Base-by-base conservation (phyloP, 2,797 vertebrate species). In the Hozukius guyotensis region DNA sequence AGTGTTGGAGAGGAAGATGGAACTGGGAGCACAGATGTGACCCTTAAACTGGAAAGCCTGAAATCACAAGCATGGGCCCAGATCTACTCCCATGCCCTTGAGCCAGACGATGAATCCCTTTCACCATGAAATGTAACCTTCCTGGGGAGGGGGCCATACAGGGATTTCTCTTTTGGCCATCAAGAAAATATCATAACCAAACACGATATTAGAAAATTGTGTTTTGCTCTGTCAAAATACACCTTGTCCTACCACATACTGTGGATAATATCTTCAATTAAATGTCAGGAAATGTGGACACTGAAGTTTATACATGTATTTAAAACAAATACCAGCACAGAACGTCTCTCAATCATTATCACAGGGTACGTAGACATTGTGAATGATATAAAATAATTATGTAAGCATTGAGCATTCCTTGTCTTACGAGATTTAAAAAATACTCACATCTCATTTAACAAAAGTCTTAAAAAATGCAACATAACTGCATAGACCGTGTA, bases 41-140 rank as follows among this genome's bases (percentile, higher is more conserved):
- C 60, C 70, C 20, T 83, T 31, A 52, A 77, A 82, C 31, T 59
- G 24, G 20, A 78, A 83, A 64, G 12, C 13, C 65, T 32, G 22
- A 27, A 62, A 92, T 75, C 29, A 60, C 61, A 81, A 77, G 31
- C 64, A 80, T 77, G 74, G 85, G 78, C 53, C 25, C 46, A 8
- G 65, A 42, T 77, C 38, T 25, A 46, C 24, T 65, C 55, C 32
- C 9, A 34, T 65, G 68, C 59, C 87, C 61, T 52, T 25, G 16
- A 86, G 69, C 31, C 18, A 34, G 36, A 69, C 2, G 6, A 65
- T 22, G 36, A 78, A 75, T 61, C 49, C 53, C 16, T 20, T 53
- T 11, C 24, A 55, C 52, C n/a, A 11, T 68, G 11, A 64, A 64
- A 81, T 68, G 53, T 75, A 60, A 85, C 66, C 66, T 78, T 70